These are phyloP conservation scores for Aptenodytes patagonicus DNA, from an alignment of 2,113 vertebrate genomes.

Conservation along the genomic window DNA sequence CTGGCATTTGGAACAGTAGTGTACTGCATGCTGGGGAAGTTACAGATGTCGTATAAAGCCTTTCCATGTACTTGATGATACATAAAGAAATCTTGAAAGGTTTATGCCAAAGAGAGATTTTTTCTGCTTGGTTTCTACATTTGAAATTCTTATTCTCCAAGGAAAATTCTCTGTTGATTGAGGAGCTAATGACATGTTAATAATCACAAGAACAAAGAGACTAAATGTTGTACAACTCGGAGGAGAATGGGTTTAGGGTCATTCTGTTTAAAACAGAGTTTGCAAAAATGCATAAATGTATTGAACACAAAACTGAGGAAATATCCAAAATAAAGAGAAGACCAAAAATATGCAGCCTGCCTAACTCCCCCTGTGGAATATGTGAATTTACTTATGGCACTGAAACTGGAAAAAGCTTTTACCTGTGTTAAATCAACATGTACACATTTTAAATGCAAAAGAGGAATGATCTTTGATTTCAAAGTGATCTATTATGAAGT, in stretches of 20 bases:
- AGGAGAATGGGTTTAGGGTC: neutral
- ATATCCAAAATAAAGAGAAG: neutral
- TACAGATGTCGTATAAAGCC: neutral
- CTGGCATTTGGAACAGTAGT: neutral
- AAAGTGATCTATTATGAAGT: neutral
- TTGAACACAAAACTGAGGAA: neutral
- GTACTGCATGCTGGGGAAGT: neutral
- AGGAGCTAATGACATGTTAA: neutral
- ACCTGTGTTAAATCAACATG: neutral
- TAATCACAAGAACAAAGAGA: neutral
- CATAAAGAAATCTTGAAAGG: neutral
- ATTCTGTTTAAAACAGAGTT: neutral
- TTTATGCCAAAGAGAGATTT: neutral
- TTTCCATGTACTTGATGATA: neutral
- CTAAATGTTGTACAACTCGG: neutral
- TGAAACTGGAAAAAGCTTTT: neutral
- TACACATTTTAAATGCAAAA: neutral
- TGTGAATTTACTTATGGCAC: neutral
- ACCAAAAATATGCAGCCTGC: neutral
- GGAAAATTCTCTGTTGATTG: neutral
- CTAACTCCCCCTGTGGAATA: neutral
- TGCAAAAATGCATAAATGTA: neutral
- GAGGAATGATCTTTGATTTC: neutral
- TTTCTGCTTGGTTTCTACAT: neutral
- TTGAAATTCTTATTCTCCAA: neutral